Percentiles rank a stretch among this genome's conserved stretches.
Evolutionary conservation across 1,140 invertebrate genomes (phyloP).

Genomic region (Pseudomyrmex cubaensis): DNA sequence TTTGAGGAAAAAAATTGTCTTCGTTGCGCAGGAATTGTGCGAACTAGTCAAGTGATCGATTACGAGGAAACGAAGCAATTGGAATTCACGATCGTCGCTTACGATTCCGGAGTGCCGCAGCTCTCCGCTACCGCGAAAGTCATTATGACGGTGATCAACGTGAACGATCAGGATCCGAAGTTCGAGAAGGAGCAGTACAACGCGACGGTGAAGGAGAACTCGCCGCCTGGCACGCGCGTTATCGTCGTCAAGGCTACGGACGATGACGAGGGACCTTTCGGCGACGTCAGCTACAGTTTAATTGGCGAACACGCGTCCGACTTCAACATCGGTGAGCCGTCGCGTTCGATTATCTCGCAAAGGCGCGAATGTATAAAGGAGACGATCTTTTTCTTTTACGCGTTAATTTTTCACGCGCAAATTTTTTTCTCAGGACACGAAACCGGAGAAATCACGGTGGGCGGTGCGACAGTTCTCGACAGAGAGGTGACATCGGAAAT

Average conservation of each 20-base stretch:
- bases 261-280: constrained; percentile 90
- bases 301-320: constrained; percentile 90
- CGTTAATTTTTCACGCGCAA: background rate
- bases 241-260: constrained; percentile 90
- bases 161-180: constrained; percentile 94
- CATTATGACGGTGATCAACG: constrained; percentile 91
- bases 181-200: constrained; percentile 90
- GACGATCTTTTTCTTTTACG: background rate
- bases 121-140: constrained; percentile 91
- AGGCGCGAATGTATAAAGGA: too few relatives aligned
- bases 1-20: background rate
- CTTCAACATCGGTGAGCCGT: constrained; percentile 88
- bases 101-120: constrained; percentile 94
- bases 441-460: constrained; percentile 92
- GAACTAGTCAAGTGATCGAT: constrained; percentile 91
- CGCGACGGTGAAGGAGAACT: constrained; percentile 91
- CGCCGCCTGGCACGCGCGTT: constrained; percentile 89
- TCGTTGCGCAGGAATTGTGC: constrained; percentile 88
- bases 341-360: too few relatives aligned
- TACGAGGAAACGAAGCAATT: constrained; percentile 92
- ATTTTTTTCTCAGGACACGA: constrained; percentile 80
- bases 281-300: constrained; percentile 91
- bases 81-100: constrained; percentile 92
- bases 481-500: constrained; percentile 90
- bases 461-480: constrained; percentile 90